These are phyloP conservation scores for Solenopsis fugax DNA, from an alignment of 1,140 invertebrate species.

Conservation along the genomic window DNA sequence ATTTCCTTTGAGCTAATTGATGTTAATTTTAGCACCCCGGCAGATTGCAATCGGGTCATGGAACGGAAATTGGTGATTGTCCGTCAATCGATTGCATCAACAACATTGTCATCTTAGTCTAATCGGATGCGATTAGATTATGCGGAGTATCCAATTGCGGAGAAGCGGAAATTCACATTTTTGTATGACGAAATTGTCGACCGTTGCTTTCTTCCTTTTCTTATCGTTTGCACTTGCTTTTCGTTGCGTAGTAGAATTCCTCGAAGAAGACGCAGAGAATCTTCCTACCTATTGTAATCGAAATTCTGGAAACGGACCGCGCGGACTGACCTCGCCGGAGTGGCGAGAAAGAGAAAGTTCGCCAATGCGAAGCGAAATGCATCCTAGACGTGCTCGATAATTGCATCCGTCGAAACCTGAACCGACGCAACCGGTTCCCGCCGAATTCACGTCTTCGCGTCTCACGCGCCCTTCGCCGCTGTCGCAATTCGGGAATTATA, in stretches of 20 bases:
- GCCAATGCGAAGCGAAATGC: slow-evolving; percentile 3
- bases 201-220: not conserved
- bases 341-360: slow-evolving; percentile 10
- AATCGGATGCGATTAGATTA: slow-evolving; percentile 31
- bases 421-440: slow-evolving; percentile 36
- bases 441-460: slow-evolving; percentile 19
- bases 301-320: not conserved
- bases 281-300: not conserved
- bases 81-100: not conserved
- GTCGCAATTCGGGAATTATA: slow-evolving; percentile 9
- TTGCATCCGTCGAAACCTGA: slow-evolving; percentile 48
- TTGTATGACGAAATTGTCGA: not conserved
- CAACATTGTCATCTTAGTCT: not conserved
- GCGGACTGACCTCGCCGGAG: not conserved
- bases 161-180: not conserved
- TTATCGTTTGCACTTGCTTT: not conserved
- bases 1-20: slow-evolving; percentile 1
- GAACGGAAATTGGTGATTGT: slow-evolving; percentile 16
- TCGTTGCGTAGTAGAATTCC: not conserved
- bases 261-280: not conserved
- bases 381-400: slow-evolving; percentile 51
- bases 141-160: not conserved
- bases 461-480: not conserved
- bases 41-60: slow-evolving; percentile 1
- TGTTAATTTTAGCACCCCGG: not conserved